Percentiles rank a stretch among this genome's conserved stretches.
These are phyloP conservation scores for Diachrysia chrysitis DNA, from an alignment of 2,888 invertebrate genomes.

Conservation along the genomic window DNA sequence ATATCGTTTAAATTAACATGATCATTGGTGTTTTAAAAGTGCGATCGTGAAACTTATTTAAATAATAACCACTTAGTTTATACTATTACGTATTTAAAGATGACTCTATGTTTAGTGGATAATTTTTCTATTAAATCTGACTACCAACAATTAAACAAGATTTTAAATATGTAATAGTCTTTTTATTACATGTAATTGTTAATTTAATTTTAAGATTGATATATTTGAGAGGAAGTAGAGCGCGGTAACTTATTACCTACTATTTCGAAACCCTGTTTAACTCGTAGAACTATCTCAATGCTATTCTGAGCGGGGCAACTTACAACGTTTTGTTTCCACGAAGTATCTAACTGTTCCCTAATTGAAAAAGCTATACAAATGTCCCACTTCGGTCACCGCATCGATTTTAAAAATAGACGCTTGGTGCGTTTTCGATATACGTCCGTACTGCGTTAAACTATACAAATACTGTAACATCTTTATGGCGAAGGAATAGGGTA, in stretches of 20 bases:
- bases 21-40: conserved; percentile 64
- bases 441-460: conserved; percentile 72
- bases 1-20: conserved; percentile 67
- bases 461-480: conserved; percentile 54
- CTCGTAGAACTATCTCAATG: not conserved
- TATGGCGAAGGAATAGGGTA: conserved; percentile 64
- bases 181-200: conserved; percentile 17
- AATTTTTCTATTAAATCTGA: conserved; percentile 36
- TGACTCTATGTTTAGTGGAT: conserved; percentile 37
- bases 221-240: conserved; percentile 4
- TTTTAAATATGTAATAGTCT: conserved; percentile 17
- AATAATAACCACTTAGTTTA: conserved; percentile 47
- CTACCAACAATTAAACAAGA: conserved; percentile 13
- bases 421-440: conserved; percentile 85
- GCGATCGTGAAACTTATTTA: conserved; percentile 56
- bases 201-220: conserved; percentile 7
- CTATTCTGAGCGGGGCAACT: conserved; percentile 11
- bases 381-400: conserved; percentile 87
- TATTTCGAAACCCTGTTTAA: conserved; percentile 1
- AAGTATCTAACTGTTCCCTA: conserved; percentile 74
- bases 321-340: conserved; percentile 35
- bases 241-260: not conserved
- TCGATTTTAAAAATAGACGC: conserved; percentile 88
- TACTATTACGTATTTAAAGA: conserved; percentile 35
- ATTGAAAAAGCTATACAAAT: conserved; percentile 82